Evolutionary conservation across 2,113 vertebrate species (phyloP).

Genomic region (Platichthys stellatus): DNA sequence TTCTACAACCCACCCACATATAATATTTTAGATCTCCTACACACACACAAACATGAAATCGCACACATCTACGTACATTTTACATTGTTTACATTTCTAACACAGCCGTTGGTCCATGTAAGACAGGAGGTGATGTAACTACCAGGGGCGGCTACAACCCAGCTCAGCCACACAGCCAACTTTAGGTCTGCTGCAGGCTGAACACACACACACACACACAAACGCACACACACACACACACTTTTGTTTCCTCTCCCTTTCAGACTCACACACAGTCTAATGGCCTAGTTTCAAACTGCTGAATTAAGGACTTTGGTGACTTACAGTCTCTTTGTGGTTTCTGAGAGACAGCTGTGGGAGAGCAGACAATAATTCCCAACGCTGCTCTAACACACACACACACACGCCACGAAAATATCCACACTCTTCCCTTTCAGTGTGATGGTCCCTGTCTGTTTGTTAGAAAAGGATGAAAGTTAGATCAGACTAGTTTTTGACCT

Average conservation of each 20-base stretch:
- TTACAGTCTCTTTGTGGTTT: slow-evolving; percentile 58
- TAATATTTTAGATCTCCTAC: background rate
- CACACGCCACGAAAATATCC: slow-evolving; percentile 18
- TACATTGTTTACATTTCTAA: background rate
- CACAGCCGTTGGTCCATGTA: background rate
- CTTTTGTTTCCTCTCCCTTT: slow-evolving; percentile 1
- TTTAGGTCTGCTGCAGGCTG: slow-evolving; percentile 5
- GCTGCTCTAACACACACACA: background rate
- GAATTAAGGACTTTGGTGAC: slow-evolving; percentile 66
- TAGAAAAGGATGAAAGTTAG: slow-evolving; percentile 29
- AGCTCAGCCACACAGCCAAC: background rate
- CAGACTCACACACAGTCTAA: slow-evolving; percentile 26
- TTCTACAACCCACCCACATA: background rate
- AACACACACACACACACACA: too few relatives aligned
- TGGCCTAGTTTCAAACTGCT: slow-evolving; percentile 67
- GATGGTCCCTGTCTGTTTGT: slow-evolving; percentile 6
- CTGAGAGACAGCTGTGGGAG: slow-evolving; percentile 46
- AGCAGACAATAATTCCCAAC: slow-evolving; percentile 42
- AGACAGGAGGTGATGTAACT: slow-evolving; percentile 34
- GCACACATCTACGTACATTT: background rate
- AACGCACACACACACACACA: background rate
- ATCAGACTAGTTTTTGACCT: slow-evolving; percentile 49
- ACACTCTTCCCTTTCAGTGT: slow-evolving; percentile 21
- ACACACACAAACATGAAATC: slow-evolving; percentile 3
- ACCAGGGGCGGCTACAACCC: slow-evolving; percentile 11